Conservation (phyloP, 2,113 vertebrate genomes). For the Mionectes macconnelli region DNA sequence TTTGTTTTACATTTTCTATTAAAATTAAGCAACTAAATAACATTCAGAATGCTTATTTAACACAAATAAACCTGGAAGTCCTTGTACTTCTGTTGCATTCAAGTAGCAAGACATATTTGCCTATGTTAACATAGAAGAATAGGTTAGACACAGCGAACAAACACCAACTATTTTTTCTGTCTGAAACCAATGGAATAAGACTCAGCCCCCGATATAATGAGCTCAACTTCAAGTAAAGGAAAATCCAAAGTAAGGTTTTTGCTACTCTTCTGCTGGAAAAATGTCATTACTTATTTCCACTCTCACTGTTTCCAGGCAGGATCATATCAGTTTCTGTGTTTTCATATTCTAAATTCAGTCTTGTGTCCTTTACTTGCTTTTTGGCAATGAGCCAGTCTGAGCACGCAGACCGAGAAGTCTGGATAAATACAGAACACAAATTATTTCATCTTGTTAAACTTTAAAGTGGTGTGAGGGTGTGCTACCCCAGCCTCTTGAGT, state of each 20-base stretch:
- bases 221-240: neutral
- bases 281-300: neutral
- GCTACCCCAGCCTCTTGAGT: neutral
- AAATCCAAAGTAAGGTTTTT: neutral
- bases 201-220: neutral
- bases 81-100: neutral
- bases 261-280: neutral
- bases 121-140: neutral
- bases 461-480: neutral
- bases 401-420: neutral
- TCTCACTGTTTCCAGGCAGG: accelerated
- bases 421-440: neutral
- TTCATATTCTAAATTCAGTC: neutral
- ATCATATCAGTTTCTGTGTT: neutral
- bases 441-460: neutral
- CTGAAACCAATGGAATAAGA: neutral
- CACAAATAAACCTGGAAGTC: neutral
- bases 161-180: accelerated
- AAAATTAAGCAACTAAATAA: neutral
- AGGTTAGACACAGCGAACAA: neutral
- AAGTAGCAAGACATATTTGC: neutral
- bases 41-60: accelerated
- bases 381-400: neutral
- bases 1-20: neutral
- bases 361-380: neutral